phyloP scores from a whole-genome alignment of 30 jellyfish, hydroid and myxozoan genomes.

The Rhopilema esculentum region DNA sequence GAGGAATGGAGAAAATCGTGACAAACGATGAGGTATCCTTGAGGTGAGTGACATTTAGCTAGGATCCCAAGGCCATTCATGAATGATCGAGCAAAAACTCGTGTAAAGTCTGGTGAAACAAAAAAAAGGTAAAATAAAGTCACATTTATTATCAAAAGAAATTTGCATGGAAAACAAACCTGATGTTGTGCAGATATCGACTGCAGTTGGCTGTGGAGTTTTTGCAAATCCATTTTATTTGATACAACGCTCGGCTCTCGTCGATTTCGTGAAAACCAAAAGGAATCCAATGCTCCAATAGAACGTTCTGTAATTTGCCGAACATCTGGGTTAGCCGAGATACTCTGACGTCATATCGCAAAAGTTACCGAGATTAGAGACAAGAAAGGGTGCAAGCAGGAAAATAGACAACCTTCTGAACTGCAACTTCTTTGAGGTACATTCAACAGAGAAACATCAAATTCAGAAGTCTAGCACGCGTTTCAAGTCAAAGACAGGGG shows the following conservation, averaged over 20 bases:
- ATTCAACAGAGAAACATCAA: too few species aligned
- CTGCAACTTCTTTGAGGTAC: neutral
- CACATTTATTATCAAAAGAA: neutral
- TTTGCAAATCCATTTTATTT: slow-evolving; percentile 61
- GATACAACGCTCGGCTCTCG: neutral
- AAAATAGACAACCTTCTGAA: neutral
- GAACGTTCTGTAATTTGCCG: neutral
- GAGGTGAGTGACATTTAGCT: neutral
- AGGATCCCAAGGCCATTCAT: neutral
- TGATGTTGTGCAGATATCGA: slow-evolving; percentile 64
- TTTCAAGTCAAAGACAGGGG: too few species aligned
- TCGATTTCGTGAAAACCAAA: neutral
- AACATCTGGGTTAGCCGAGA: neutral
- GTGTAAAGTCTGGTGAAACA: neutral
- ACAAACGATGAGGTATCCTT: neutral
- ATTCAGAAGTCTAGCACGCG: too few species aligned
- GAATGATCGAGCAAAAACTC: neutral
- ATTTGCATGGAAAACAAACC: slow-evolving; percentile 9
- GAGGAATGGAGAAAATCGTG: neutral
- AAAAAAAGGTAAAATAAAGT: neutral
- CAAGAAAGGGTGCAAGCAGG: neutral
- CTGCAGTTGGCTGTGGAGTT: slow-evolving; percentile 49
- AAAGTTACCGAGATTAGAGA: neutral
- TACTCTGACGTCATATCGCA: neutral
- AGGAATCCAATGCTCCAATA: neutral